Conservation (phyloP, 1,140 invertebrate genomes). For the Drosophila punjabiensis region DNA sequence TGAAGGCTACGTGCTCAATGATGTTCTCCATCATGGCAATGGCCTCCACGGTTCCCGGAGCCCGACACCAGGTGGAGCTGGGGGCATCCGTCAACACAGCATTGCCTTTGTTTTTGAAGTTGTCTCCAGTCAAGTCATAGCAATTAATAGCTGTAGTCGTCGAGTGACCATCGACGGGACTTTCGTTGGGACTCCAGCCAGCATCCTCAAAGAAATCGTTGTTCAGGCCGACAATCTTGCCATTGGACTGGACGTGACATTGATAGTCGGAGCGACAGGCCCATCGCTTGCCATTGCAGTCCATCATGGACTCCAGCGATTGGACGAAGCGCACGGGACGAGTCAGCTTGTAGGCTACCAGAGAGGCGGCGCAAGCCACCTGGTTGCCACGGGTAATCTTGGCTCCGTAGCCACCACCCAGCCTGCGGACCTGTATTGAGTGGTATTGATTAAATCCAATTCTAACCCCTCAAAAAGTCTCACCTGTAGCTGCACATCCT, state of each 20-base stretch:
- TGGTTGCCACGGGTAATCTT: constrained; percentile 88
- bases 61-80: constrained; percentile 88
- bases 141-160: constrained; percentile 86
- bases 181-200: constrained; percentile 88
- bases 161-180: constrained; percentile 79
- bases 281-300: constrained; percentile 88
- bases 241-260: constrained; percentile 88
- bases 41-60: constrained; percentile 89
- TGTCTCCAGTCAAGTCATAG: constrained; percentile 86
- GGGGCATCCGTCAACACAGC: constrained; percentile 88
- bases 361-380: constrained; percentile 87
- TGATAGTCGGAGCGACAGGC: constrained; percentile 86
- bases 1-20: constrained; percentile 92
- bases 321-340: constrained; percentile 88
- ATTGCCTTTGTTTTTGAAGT: constrained; percentile 87
- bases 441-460: too few relatives aligned
- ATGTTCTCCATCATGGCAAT: constrained; percentile 91
- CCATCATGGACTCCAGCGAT: constrained; percentile 89
- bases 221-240: constrained; percentile 90
- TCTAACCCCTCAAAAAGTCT: fast-evolving
- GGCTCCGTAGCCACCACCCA: constrained; percentile 91
- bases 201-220: constrained; percentile 88
- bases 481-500: constrained; percentile 87
- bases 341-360: constrained; percentile 88
- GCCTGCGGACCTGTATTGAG: constrained; percentile 81